Conservation (phyloP, 1,140 invertebrate genomes). For the Drosophila sp. region DNA sequence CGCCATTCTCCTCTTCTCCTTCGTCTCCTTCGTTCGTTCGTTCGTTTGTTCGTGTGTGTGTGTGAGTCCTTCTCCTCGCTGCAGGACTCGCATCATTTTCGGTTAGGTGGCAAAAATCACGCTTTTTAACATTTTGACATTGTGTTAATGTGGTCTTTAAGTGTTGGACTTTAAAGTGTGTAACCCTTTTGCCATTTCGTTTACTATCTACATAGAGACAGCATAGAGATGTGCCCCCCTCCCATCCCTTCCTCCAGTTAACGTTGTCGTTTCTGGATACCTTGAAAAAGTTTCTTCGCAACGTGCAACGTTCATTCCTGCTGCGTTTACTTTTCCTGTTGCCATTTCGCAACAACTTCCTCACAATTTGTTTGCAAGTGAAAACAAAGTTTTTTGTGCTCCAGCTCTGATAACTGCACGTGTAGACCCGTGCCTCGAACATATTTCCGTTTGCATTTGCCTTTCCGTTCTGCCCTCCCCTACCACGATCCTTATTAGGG, state of each 20-base stretch:
- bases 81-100: neutral
- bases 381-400: constrained; percentile 12
- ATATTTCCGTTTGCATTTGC: constrained; percentile 50
- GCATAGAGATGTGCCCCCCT: neutral
- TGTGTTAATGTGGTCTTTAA: constrained; percentile 75
- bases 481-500: neutral
- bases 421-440: constrained; percentile 27
- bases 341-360: constrained; percentile 70
- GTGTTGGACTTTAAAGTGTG: constrained; percentile 38
- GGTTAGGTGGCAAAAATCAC: constrained; percentile 63
- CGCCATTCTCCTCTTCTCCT: neutral
- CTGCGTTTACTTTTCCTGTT: constrained; percentile 71
- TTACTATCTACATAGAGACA: constrained; percentile 22
- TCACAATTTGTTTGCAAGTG: constrained; percentile 68
- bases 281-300: constrained; percentile 1
- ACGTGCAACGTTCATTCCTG: constrained; percentile 26
- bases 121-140: constrained; percentile 79
- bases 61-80: neutral
- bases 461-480: neutral
- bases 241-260: too few species aligned
- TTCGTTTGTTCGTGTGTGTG: too few species aligned
- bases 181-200: neutral
- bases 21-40: neutral
- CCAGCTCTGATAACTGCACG: constrained; percentile 6
- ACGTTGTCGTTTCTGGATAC: neutral